Conservation (phyloP, 53 echinoderm and acorn worm genomes). For the Hippasteria phrygiana region DNA sequence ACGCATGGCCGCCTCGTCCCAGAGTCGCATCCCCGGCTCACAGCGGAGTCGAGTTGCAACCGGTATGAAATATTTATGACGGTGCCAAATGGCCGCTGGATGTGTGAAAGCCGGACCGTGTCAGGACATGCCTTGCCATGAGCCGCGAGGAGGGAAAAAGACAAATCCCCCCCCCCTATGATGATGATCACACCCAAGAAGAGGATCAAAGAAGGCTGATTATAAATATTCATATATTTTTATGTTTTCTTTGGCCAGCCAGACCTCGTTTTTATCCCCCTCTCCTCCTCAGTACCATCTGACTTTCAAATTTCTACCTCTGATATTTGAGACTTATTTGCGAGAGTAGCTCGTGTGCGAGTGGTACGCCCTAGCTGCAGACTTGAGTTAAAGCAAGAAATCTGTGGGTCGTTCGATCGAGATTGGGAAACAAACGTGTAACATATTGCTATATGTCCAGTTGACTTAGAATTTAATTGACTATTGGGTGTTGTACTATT, state of each 20-base stretch:
- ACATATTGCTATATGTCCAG: no score
- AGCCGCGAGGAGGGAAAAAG: slow-evolving; percentile 17
- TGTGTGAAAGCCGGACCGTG: slow-evolving; percentile 20
- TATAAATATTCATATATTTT: slow-evolving; percentile 54
- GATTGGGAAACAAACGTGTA: no score
- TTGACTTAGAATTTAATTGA: no score
- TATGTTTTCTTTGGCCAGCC: neutral
- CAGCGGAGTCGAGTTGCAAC: slow-evolving; percentile 10
- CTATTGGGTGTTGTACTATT: no score
- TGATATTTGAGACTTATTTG: slow-evolving; percentile 25
- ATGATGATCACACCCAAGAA: neutral
- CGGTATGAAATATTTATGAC: slow-evolving; percentile 51
- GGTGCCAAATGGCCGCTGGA: slow-evolving; percentile 41
- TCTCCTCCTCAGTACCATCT: neutral
- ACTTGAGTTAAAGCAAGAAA: neutral
- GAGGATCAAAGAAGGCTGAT: slow-evolving; percentile 11
- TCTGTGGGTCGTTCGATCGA: no score
- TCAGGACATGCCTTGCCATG: slow-evolving; percentile 24
- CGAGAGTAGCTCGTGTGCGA: neutral
- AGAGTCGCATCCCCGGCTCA: neutral
- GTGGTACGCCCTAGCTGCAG: neutral
- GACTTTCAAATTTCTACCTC: slow-evolving; percentile 49
- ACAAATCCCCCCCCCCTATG: slow-evolving; percentile 2
- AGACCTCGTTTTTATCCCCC: no score
- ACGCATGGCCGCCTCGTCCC: slow-evolving; percentile 11